Conservation (phyloP, 37 sponge, comb jelly and placozoan genomes). For the Mnemiopsis leidyi region DNA sequence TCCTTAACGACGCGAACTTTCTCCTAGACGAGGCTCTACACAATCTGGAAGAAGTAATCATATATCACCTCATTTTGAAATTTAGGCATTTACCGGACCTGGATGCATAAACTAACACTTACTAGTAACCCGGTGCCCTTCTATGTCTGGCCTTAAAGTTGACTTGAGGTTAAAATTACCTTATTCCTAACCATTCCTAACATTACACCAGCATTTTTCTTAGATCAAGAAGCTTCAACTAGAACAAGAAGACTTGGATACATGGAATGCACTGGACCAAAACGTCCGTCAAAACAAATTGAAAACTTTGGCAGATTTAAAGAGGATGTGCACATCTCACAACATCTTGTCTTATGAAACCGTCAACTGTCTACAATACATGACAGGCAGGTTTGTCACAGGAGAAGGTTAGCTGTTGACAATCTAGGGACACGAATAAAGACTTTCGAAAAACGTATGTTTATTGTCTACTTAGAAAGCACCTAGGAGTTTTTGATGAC, state of each 20-base stretch:
- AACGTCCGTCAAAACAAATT: neutral
- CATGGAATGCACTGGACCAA: neutral
- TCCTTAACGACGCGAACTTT: conserved; percentile 58
- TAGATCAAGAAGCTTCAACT: conserved; percentile 6
- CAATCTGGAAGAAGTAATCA: conserved; percentile 18
- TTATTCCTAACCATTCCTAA: too few relatives aligned
- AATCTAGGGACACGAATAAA: too few relatives aligned
- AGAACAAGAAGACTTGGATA: neutral
- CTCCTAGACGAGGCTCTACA: conserved; percentile 49
- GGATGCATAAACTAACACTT: too few relatives aligned
- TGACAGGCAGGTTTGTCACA: neutral
- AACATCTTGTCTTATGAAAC: conserved; percentile 6
- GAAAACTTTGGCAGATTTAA: neutral
- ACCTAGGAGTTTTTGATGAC: too few relatives aligned
- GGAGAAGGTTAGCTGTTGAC: too few relatives aligned
- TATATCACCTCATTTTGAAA: too few relatives aligned
- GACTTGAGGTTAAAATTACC: too few relatives aligned
- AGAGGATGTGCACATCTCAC: neutral
- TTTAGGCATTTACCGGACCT: too few relatives aligned
- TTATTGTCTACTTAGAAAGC: too few relatives aligned
- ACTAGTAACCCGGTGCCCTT: too few relatives aligned
- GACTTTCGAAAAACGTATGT: too few relatives aligned
- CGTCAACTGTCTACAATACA: conserved; percentile 30
- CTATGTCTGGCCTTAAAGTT: too few relatives aligned
- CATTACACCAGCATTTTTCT: neutral